Conservation (phyloP, 1,140 invertebrate genomes). For the Drosophila tsacasi region DNA sequence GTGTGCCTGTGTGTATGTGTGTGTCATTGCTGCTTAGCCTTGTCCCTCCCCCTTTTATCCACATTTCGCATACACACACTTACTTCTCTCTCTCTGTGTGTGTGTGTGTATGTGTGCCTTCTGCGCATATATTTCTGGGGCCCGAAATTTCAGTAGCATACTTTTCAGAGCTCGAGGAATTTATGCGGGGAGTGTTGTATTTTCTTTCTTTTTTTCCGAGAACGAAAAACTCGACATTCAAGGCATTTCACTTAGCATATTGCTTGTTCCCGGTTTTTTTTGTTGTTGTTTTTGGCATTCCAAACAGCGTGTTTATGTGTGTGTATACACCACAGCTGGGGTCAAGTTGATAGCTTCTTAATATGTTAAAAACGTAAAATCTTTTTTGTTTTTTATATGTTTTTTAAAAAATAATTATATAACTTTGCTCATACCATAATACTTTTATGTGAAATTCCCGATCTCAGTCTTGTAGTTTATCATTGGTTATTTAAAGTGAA, state of each 20-base stretch:
- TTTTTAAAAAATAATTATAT: no score
- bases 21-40: constrained; percentile 69
- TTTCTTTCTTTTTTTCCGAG: constrained; percentile 8
- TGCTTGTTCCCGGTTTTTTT: constrained; percentile 43
- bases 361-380: no score
- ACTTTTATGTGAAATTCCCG: no score
- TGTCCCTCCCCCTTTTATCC: constrained; percentile 51
- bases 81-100: background rate
- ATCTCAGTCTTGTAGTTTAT: no score
- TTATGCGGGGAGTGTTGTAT: constrained; percentile 41
- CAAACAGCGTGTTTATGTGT: constrained; percentile 8
- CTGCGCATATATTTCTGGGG: constrained; percentile 29
- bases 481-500: no score
- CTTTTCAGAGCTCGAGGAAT: constrained; percentile 48
- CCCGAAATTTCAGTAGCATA: constrained; percentile 60
- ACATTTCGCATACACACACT: constrained; percentile 27
- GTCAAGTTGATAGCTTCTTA: constrained; percentile 8
- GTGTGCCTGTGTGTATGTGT: constrained; percentile 28
- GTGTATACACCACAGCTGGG: constrained; percentile 20
- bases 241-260: constrained; percentile 55
- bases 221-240: constrained; percentile 11
- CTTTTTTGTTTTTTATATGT: no score
- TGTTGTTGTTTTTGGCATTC: constrained; percentile 8
- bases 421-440: no score
- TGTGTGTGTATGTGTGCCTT: constrained; percentile 37